Evolutionary conservation across 1,140 invertebrate genomes (phyloP), one percentile per base, ranked within the genome.

Genomic region (Cecropterus lyciades): DNA sequence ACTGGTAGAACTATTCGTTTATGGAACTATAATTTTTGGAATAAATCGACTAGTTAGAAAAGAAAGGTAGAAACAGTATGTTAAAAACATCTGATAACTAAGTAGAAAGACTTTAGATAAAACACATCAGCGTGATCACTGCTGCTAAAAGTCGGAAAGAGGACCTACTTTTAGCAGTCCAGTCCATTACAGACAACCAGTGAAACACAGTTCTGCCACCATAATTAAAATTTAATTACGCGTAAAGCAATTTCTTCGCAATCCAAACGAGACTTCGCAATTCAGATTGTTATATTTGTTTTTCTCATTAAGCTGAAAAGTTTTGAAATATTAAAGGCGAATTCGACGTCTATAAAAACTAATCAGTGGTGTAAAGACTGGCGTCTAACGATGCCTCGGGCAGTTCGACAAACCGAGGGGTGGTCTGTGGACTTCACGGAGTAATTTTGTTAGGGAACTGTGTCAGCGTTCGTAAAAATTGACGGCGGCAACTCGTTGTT

Each of bases 311-410:
- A 40, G 43, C 14, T 45, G n/a, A 65, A 70, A 75, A 70, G 53
- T 74, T 72, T 67, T 52, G 65, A 75, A 82, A 64, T 76, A 73
- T 66, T 55, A 69, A n/a, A 63, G 48, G 66, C 63, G 62, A 79
- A 80, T 75, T 73, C 65, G 69, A 57, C 55, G 67, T 16, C 70
- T 69, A 80, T 84, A 82, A 84, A 84, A 84, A 82, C 79, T 79
- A 80, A 87, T 85, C 82, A 82, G 75, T 62, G 72, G 65, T 68
- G 65, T 77, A 76, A 79, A 79, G 73, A 77, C 70, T 48, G 30
- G 49, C n/a, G n/a, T 67, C 70, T 83, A 82, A 84, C 83, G 77
- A 80, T 49, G 73, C 66, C 70, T 68, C 51, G 63, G 72, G 53
- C 64, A 82, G 66, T 84, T 82, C 72, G 76, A 80, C 75, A 82